These are phyloP conservation scores for Tribolium freemani DNA, from an alignment of 2,888 invertebrate genomes.

Conservation along the genomic window DNA sequence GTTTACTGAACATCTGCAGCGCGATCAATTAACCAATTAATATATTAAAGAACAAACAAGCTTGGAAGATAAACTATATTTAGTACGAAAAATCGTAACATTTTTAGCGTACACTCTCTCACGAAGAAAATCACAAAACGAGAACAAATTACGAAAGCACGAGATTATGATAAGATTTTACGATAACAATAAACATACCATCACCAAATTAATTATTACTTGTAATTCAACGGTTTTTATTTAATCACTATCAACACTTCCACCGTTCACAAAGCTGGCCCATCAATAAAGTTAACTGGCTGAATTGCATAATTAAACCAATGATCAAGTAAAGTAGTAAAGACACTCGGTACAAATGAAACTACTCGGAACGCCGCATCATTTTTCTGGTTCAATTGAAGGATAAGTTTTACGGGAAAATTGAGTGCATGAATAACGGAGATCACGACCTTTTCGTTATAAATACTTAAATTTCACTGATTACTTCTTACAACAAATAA, in stretches of 20 bases:
- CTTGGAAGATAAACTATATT: background rate
- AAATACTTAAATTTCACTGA: slow-evolving; percentile 11
- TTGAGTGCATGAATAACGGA: background rate
- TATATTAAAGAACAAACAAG: slow-evolving; percentile 10
- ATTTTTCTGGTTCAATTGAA: background rate
- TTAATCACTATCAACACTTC: slow-evolving; percentile 27
- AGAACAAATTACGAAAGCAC: background rate
- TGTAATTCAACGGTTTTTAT: slow-evolving; percentile 19
- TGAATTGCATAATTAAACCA: slow-evolving; percentile 57
- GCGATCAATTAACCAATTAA: slow-evolving; percentile 28
- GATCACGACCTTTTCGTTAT: slow-evolving; percentile 28
- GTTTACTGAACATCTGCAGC: slow-evolving; percentile 6
- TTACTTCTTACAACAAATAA: slow-evolving; percentile 1
- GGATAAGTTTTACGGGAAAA: background rate
- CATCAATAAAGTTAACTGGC: slow-evolving; percentile 54
- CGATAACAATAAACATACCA: slow-evolving; percentile 11
- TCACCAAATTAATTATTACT: slow-evolving; percentile 11
- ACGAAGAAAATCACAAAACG: too few relatives aligned
- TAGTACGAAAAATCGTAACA: too few relatives aligned
- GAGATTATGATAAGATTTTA: background rate
- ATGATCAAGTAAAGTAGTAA: slow-evolving; percentile 39
- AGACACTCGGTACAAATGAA: slow-evolving; percentile 36
- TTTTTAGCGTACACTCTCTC: too few relatives aligned
- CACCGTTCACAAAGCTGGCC: slow-evolving; percentile 32
- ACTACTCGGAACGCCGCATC: slow-evolving; percentile 1